Evolutionary conservation across 2,888 invertebrate genomes (phyloP), one percentile per base, ranked within the genome.

Genomic region (Psylliodes chrysocephalus): DNA sequence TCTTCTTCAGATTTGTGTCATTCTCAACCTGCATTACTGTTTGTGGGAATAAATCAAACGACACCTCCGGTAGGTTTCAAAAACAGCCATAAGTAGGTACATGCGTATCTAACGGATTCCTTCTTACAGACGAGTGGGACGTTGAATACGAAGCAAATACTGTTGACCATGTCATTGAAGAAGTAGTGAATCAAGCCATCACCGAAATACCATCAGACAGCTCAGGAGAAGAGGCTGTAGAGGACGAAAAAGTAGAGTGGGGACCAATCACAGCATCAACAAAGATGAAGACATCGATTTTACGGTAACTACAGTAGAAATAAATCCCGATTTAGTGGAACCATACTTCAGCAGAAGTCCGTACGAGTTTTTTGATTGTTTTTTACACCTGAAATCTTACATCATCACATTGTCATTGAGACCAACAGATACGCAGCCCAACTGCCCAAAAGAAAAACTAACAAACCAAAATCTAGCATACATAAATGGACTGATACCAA

Each of bases 81-180:
- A 42, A 55, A 55, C 25, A 18, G 42, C 28, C 14, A 17, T 52
- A 10, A 33, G 35, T 35, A 30, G 30, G 35, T 52, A 52, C 35
- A 52, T 52, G 35, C 1, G 15, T 10, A 35, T 52, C 18, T 52
- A 15, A 52, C 14, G 52, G 22, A 7, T n/a, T 22, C 22, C 15
- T 55, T 55, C 42, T 55, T 42, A 55, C 55, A 55, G 55, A 28
- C 3, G 55, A 55, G 44, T 28, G 40, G 40, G 40, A 55, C 42
- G 55, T n/a, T n/a, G n/a, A n/a, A n/a, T n/a, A n/a, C n/a, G n/a
- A n/a, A n/a, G n/a, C n/a, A n/a, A n/a, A n/a, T n/a, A n/a, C n/a
- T n/a, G n/a, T 53, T 38, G 54, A 55, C 42, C 55, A 55, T 25
- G 42, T 42, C 55, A 55, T 42, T 40, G 55, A 55, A 19, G 25